These are phyloP conservation scores for Pollenia amentaria DNA, from an alignment of 2,888 invertebrate genomes.

Conservation along the genomic window DNA sequence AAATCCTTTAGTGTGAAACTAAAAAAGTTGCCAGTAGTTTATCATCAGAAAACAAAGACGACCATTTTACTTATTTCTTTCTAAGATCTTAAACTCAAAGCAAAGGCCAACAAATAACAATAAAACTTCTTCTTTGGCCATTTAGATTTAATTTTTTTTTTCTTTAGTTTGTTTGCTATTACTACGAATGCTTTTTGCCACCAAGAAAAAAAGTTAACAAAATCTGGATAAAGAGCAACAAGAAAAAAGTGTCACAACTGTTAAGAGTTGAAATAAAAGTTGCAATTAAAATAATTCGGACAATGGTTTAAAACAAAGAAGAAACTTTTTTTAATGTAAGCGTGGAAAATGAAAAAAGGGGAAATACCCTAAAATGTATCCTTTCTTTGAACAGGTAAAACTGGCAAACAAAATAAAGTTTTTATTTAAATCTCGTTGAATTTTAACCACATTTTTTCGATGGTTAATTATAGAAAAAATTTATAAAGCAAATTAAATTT, in stretches of 20 bases:
- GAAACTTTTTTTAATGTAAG: constrained; percentile 19
- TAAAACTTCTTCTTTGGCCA: constrained; percentile 50
- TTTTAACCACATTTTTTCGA: too few relatives aligned
- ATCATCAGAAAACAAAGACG: constrained; percentile 62
- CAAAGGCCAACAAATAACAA: constrained; percentile 66
- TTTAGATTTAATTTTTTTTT: constrained; percentile 22
- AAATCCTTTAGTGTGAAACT: constrained; percentile 75
- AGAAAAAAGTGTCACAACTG: constrained; percentile 67
- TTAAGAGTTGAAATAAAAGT: constrained; percentile 67
- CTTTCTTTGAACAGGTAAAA: too few relatives aligned
- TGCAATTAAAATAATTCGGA: constrained; percentile 78
- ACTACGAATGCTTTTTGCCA: constrained; percentile 26
- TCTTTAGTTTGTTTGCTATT: constrained; percentile 30
- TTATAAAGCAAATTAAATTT: background rate
- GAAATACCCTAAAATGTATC: background rate
- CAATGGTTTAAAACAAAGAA: constrained; percentile 75
- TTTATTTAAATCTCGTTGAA: too few relatives aligned
- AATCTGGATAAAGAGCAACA: background rate
- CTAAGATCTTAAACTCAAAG: constrained; percentile 61
- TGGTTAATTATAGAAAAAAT: too few relatives aligned
- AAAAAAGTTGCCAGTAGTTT: constrained; percentile 73
- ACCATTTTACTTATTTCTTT: constrained; percentile 21
- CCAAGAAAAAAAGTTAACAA: background rate
- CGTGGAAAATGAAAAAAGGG: background rate
- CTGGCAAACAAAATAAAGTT: too few relatives aligned